These are phyloP conservation scores for Steatocranus sp. DNA, from an alignment of 2,797 vertebrate genomes.

Conservation along the genomic window DNA sequence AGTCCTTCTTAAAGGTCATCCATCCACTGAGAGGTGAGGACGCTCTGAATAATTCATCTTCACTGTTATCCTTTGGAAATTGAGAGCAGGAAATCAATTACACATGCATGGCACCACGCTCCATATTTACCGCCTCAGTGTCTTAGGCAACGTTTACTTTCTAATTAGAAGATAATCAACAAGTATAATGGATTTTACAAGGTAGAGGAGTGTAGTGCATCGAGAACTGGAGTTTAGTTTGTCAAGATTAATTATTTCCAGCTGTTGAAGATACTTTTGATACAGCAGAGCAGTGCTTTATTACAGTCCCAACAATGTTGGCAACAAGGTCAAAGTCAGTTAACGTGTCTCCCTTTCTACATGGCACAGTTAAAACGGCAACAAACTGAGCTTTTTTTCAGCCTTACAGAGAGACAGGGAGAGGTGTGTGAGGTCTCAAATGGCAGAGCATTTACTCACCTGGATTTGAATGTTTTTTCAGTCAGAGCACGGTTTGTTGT, in stretches of 20 bases:
- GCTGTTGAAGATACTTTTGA: not conserved
- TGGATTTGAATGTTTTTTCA: not conserved
- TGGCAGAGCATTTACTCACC: not conserved
- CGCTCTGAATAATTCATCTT: constrained; percentile 55
- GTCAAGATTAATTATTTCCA: not conserved
- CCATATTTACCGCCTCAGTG: constrained; percentile 30
- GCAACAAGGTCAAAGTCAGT: not conserved
- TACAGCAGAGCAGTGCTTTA: not conserved
- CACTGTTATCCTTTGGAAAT: constrained; percentile 46
- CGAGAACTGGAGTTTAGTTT: not conserved
- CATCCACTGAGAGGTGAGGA: constrained; percentile 34
- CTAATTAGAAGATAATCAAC: constrained; percentile 62
- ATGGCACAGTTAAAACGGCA: not conserved
- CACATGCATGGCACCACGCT: constrained; percentile 11
- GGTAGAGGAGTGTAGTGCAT: constrained; percentile 2
- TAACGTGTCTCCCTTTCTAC: not conserved
- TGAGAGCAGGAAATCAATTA: constrained; percentile 57
- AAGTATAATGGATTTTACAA: constrained; percentile 52
- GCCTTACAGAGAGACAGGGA: not conserved
- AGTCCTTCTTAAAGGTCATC: constrained; percentile 57
- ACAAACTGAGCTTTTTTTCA: not conserved
- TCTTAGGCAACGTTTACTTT: constrained; percentile 46
- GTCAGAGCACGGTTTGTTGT: fast-evolving
- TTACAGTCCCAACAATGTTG: not conserved
- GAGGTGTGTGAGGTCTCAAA: not conserved